Conservation (phyloP, 2,888 invertebrate species). For the Athalia cordata region DNA sequence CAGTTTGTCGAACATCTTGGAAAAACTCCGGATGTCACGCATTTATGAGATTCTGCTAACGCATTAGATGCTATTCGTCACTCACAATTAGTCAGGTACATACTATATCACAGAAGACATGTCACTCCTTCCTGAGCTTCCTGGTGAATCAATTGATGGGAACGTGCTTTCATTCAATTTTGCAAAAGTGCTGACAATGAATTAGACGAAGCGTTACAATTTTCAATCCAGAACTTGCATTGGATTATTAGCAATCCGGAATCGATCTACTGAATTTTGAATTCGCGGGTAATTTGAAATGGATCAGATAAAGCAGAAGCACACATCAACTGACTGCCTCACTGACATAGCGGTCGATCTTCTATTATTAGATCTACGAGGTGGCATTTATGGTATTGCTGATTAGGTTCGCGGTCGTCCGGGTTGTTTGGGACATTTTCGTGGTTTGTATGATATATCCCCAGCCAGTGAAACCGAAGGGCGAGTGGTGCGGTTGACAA, state of each 20-base stretch:
- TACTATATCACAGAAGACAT: too few species aligned
- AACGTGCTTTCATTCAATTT: too few species aligned
- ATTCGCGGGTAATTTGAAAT: background rate
- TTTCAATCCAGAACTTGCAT: background rate
- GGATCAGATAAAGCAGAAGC: background rate
- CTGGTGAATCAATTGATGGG: too few species aligned
- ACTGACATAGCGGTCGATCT: constrained; percentile 27
- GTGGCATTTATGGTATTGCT: constrained; percentile 37
- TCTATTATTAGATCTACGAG: constrained; percentile 37
- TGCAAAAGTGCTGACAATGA: too few species aligned
- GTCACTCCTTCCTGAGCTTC: too few species aligned
- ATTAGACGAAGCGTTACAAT: too few species aligned
- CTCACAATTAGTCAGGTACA: too few species aligned
- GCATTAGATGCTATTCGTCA: too few species aligned
- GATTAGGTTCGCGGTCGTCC: constrained; percentile 37
- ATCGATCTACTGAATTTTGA: background rate
- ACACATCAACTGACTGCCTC: constrained; percentile 12
- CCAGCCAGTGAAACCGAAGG: constrained; percentile 34
- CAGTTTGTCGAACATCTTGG: too few species aligned
- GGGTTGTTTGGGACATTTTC: constrained; percentile 29
- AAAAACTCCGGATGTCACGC: too few species aligned
- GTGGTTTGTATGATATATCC: constrained; percentile 44
- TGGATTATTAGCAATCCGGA: background rate
- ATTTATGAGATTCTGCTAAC: too few species aligned
- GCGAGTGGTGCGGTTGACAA: constrained; percentile 36